These are phyloP conservation scores for Ferdinandea cuprea DNA, from an alignment of 2,888 invertebrate species.

Conservation along the genomic window DNA sequence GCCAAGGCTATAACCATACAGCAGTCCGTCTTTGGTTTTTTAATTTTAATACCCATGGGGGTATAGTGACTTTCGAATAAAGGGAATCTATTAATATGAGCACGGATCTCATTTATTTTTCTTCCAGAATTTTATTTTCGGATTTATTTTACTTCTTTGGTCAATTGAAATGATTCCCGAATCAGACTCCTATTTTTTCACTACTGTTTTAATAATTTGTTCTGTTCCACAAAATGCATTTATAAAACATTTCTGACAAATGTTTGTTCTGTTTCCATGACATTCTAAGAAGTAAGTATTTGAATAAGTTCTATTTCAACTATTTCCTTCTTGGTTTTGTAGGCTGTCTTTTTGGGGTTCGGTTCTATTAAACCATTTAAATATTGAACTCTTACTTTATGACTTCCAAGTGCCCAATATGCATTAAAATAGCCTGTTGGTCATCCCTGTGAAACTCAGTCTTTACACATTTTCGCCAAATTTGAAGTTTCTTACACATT, in stretches of 20 bases:
- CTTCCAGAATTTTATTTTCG: constrained; percentile 1
- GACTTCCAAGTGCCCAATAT: no score
- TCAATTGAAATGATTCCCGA: constrained; percentile 7
- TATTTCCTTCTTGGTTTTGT: constrained; percentile 9
- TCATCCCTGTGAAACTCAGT: no score
- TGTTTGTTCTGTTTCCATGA: constrained; percentile 25
- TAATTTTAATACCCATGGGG: no score
- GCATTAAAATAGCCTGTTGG: no score
- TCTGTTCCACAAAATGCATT: constrained; percentile 20
- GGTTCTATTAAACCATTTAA: no score
- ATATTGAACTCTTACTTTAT: no score
- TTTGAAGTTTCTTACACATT: no score
- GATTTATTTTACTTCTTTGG: constrained; percentile 11
- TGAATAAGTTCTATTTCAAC: constrained; percentile 6
- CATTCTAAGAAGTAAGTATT: constrained; percentile 12
- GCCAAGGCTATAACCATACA: no score
- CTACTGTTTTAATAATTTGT: constrained; percentile 7
- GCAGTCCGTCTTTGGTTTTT: no score
- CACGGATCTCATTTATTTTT: constrained; percentile 6
- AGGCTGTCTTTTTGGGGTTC: no score
- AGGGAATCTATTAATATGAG: constrained; percentile 25
- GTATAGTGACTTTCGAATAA: constrained; percentile 28
- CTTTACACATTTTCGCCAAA: no score
- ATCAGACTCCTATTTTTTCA: neutral
- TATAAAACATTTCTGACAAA: constrained; percentile 39